phyloP scores from a whole-genome alignment of 2,888 invertebrate genomes.

The Taenaris catops region DNA sequence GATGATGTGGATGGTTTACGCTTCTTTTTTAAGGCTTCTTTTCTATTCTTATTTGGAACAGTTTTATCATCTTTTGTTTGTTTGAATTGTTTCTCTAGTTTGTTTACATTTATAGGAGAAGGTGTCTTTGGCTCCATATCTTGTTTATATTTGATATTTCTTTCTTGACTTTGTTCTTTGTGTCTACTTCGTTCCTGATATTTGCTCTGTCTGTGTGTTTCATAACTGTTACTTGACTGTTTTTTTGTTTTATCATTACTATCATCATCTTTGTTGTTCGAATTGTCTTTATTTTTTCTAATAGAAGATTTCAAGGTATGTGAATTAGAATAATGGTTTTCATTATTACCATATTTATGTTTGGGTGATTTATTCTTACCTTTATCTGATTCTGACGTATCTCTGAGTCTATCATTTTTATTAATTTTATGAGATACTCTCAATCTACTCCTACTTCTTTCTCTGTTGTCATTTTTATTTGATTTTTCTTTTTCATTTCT shows the following conservation, averaged over 20 bases:
- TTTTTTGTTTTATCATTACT: slow-evolving; percentile 18
- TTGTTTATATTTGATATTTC: slow-evolving; percentile 16
- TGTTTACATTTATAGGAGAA: slow-evolving; percentile 27
- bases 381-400: slow-evolving; percentile 11
- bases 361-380: slow-evolving; percentile 21
- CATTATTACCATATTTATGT: slow-evolving; percentile 16
- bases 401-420: slow-evolving; percentile 10
- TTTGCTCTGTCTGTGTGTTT: slow-evolving; percentile 11
- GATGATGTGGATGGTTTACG: slow-evolving; percentile 57
- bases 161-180: slow-evolving; percentile 17
- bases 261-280: too few relatives aligned
- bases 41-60: slow-evolving; percentile 23
- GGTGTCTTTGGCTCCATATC: slow-evolving; percentile 26
- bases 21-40: slow-evolving; percentile 29
- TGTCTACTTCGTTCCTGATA: slow-evolving; percentile 12
- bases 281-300: too few relatives aligned
- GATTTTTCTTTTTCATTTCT: not conserved
- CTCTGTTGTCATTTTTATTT: slow-evolving; percentile 16
- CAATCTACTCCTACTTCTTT: slow-evolving; percentile 22
- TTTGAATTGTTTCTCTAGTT: slow-evolving; percentile 25
- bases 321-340: slow-evolving; percentile 12
- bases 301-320: too few relatives aligned
- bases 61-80: slow-evolving; percentile 25
- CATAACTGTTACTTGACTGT: slow-evolving; percentile 14
- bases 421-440: too few relatives aligned